A percentile compares a stretch with the other conserved stretches of the same genome.
These are phyloP conservation scores for Varanus salvator DNA, from an alignment of 2,113 vertebrate species.

Conservation along the genomic window DNA sequence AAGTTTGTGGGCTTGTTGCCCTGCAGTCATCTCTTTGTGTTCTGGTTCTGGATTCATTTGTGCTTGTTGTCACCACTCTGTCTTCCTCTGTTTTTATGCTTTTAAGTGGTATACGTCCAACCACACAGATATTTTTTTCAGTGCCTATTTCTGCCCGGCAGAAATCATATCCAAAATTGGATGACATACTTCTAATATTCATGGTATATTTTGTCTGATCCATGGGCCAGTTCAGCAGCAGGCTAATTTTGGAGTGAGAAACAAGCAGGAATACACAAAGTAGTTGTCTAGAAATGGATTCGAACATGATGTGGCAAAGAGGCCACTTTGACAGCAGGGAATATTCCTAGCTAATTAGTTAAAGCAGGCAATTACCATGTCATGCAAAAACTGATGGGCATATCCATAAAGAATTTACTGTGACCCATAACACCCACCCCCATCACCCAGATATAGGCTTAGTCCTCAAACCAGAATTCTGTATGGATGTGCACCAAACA, in stretches of 20 bases:
- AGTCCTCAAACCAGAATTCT: background rate
- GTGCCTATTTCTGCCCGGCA: background rate
- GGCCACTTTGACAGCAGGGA: too few species aligned
- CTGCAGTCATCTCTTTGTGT: background rate
- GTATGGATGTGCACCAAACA: background rate
- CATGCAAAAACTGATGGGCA: background rate
- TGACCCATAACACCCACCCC: background rate
- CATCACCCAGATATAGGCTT: background rate
- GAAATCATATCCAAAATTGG: background rate
- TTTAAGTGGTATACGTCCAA: background rate
- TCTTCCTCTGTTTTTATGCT: background rate
- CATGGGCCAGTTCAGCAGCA: too few species aligned
- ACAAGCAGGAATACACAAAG: background rate
- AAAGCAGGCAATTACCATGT: background rate
- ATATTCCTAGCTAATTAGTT: background rate
- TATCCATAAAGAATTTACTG: too few species aligned
- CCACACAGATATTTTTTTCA: background rate
- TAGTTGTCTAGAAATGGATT: background rate
- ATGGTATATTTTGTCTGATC: background rate
- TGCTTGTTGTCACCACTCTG: slow-evolving; percentile 13
- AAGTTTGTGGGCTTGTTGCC: slow-evolving; percentile 10
- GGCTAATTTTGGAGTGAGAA: background rate
- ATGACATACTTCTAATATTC: background rate
- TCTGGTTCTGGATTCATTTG: slow-evolving; percentile 35
- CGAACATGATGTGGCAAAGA: background rate